Evolutionary conservation across 2,797 vertebrate genomes (phyloP).

Genomic region (Dromococcyx pavoninus): DNA sequence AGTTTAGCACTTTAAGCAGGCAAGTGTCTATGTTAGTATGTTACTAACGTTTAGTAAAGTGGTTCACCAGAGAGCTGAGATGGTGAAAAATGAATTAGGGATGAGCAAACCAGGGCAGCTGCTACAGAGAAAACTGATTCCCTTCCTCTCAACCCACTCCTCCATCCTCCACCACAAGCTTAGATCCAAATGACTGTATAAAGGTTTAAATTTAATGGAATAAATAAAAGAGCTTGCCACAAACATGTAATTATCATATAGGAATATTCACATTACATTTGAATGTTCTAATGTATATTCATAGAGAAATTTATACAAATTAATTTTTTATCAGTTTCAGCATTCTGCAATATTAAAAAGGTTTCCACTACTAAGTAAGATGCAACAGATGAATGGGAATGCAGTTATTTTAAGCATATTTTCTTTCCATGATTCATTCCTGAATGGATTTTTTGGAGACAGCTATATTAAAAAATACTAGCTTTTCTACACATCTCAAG

Average conservation of each 20-base stretch:
- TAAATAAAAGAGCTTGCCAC: not conserved
- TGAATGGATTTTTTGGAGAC: not conserved
- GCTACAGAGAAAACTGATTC: not conserved
- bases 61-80: not conserved
- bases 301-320: not conserved
- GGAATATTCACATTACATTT: not conserved
- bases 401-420: not conserved
- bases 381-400: not conserved
- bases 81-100: not conserved
- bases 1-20: not conserved
- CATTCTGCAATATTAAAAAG: not conserved
- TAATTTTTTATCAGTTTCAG: not conserved
- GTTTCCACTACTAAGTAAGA: not conserved
- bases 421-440: not conserved
- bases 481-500: not conserved
- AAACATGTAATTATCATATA: not conserved
- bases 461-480: not conserved
- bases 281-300: not conserved
- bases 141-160: not conserved
- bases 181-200: not conserved
- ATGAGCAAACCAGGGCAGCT: not conserved
- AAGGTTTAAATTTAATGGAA: not conserved
- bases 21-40: not conserved
- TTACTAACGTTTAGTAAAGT: not conserved
- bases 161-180: fast-evolving